Percentiles rank a stretch among this genome's conserved stretches.
Conservation (phyloP, 2,888 invertebrate species). For the Dicyrtoma fusca region DNA sequence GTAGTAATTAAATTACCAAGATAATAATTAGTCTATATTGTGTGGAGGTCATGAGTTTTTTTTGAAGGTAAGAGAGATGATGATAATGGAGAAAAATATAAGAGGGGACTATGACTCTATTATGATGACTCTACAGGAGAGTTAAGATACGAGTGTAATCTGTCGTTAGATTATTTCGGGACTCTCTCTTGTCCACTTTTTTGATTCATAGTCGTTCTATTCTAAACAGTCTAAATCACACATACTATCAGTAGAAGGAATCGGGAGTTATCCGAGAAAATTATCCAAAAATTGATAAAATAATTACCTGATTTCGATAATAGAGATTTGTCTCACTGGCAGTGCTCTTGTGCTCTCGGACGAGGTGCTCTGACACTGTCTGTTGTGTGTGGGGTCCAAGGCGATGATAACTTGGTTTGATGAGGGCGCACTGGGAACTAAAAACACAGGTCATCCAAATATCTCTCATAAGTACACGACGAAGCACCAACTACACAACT, state of each 20-base stretch:
- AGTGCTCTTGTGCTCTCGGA: too few relatives aligned
- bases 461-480: conserved; percentile 22
- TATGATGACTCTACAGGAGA: neutral
- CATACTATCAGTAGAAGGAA: conserved; percentile 35
- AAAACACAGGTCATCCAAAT: conserved; percentile 27
- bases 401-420: conserved; percentile 32
- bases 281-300: conserved; percentile 52
- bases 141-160: conserved; percentile 24
- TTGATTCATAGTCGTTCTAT: too few relatives aligned
- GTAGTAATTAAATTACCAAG: conserved; percentile 26
- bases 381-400: neutral
- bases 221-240: too few relatives aligned
- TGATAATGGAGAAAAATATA: conserved; percentile 23
- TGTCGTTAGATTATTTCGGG: neutral
- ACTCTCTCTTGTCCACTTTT: neutral
- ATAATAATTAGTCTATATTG: conserved; percentile 18
- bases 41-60: conserved; percentile 23
- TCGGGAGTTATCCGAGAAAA: conserved; percentile 47
- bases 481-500: neutral
- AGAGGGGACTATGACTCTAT: conserved; percentile 1
- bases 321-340: conserved; percentile 14
- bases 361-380: too few relatives aligned
- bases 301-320: conserved; percentile 50
- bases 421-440: conserved; percentile 30
- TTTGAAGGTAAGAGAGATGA: conserved; percentile 29